Evolutionary conservation across 2,113 vertebrate species (phyloP), one percentile per base, ranked within the genome.

Genomic region (Hypomesus transpacificus): DNA sequence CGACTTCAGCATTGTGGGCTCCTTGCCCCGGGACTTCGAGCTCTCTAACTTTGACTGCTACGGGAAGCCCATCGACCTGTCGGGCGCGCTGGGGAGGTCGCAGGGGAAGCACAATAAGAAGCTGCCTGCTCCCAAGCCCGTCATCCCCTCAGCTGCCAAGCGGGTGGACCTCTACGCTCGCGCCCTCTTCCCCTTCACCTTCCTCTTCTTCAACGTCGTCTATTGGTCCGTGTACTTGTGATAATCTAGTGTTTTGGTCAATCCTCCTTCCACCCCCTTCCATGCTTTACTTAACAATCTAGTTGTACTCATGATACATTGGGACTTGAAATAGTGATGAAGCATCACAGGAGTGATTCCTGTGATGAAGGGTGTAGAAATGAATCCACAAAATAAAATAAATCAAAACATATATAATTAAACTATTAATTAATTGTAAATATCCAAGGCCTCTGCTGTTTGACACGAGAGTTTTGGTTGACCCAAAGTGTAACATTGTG

Each of bases 21-120:
- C 97, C 22, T 94, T 99, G 85, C 97, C 97, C 2, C 93, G 96
- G 83, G 97, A 99, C 94, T 99, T 99, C 89, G 96, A 99, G 84
- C 91, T 99, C 82, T 98, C 97, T 8, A 99, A 99, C 89, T 98
- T 98, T 90, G 96, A 99, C 92, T 99, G 97, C 92, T 99, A 98
- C 24, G 96, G 97, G 64, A 98, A 99, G 84, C 93, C 97, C 78
- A 97, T 99, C 73, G 91, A 97, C 60, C 92, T 94, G 69, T 92
- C 90, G 74, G 91, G 86, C 52, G 77, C 88, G 5, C 88, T 89
- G 0, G 93, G 94, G 68, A 98, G 97, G 84, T 93, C 94, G 28
- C 94, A 94, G 89, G 91, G 93, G 66, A 98, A 98, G 90, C 94
- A 93, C 87, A 95, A 91, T 86, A 98, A 97, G 91, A 98, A 95